Evolutionary conservation across 2,113 vertebrate genomes (phyloP).

Genomic region (Istiophorus platypterus): DNA sequence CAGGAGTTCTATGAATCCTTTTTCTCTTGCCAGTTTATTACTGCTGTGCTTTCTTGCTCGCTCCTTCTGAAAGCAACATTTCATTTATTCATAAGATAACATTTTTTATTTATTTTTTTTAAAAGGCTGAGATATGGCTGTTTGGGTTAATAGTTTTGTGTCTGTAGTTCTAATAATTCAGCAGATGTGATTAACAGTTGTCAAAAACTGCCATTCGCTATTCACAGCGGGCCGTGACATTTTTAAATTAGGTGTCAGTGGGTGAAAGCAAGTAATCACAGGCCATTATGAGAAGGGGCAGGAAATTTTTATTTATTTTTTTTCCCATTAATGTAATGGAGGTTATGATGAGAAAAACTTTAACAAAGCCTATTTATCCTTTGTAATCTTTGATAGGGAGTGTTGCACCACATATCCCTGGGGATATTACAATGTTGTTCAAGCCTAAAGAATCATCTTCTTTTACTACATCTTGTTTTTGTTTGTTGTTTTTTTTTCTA

Average conservation of each 20-base stretch:
- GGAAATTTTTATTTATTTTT: not conserved
- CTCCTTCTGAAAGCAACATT: not conserved
- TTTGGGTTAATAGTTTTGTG: not conserved
- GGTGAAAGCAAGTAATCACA: not conserved
- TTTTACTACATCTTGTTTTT: too few relatives aligned
- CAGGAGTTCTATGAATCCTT: not conserved
- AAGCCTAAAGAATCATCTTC: not conserved
- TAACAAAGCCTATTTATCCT: not conserved
- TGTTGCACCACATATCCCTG: not conserved
- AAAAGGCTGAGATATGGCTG: not conserved
- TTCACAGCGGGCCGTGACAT: slow-evolving; percentile 8
- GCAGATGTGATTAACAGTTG: slow-evolving; percentile 1
- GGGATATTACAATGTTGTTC: not conserved
- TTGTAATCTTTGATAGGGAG: not conserved
- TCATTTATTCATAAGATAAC: slow-evolving; percentile 3
- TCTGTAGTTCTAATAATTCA: not conserved
- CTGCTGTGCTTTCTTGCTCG: not conserved
- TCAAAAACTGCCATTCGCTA: not conserved
- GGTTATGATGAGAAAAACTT: slow-evolving; percentile 5
- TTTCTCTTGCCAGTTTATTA: not conserved
- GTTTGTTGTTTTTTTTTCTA: too few relatives aligned
- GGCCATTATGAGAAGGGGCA: not conserved
- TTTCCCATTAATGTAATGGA: not conserved
- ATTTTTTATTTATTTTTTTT: not conserved
- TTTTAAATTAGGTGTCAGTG: slow-evolving; percentile 19